Evolutionary conservation across 2,797 vertebrate genomes (phyloP), one percentile per base, ranked within the genome.

Genomic region (Rhinophrynus dorsalis): DNA sequence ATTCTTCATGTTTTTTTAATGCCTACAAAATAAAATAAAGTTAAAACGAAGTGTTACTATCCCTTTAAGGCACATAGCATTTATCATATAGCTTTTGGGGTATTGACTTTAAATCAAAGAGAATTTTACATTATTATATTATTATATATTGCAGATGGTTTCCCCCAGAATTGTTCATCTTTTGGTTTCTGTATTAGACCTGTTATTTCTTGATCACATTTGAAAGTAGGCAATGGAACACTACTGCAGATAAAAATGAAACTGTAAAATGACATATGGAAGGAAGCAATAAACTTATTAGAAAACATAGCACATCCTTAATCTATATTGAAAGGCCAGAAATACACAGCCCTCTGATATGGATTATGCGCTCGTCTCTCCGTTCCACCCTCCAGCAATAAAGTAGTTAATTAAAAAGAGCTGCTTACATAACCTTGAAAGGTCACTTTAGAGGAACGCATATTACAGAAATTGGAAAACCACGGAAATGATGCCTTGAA

Each of bases 341-440:
- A 66, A 52, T 66, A 20, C 23, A 13, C 60, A 54, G 21, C 37
- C 55, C 54, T 60, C 20, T 50, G 8, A 24, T 30, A 67, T 65
- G 47, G 55, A 67, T 73, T 60, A 59, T 66, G 27, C 55, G 35
- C 62, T 66, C 54, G 27, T 18, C 35, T 20, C 63, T 59, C 26
- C 38, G 11, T 42, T 60, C 45, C 47, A 60, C 62, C 69, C 62
- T 66, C 47, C 70, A 73, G 68, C 54, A 57, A 21, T 55, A 67
- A 59, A 73, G 70, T 54, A 66, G 62, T 73, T 73, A 73, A 73
- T 67, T 67, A 59, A 66, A 66, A 50, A 29, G 48, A 59, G 70
- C 62, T 66, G 70, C 62, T 73, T 60, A 21, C 47, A 66, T 73
- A 66, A 73, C 70, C 70, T 73, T 73, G 62, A 66, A 67, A 67